A percentile compares a stretch with the other conserved stretches of the same genome.
Evolutionary conservation across 2,888 invertebrate species (phyloP).

Genomic region (Drosophila paramelanica): DNA sequence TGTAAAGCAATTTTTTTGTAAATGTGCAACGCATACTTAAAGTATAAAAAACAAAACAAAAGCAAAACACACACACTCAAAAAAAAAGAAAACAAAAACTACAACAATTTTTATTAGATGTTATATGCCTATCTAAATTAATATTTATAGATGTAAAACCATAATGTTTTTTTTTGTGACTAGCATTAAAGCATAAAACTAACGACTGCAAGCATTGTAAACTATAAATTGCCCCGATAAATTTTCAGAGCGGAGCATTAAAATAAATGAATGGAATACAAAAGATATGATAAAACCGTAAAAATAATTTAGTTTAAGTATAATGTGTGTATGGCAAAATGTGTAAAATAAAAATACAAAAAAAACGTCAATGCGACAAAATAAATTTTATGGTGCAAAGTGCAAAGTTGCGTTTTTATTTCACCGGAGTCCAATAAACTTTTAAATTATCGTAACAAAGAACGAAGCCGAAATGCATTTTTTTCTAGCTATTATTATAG

Average conservation of each 20-base stretch:
- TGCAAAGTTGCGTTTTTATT: slow-evolving; percentile 1
- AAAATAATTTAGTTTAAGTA: slow-evolving; percentile 44
- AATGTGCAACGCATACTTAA: slow-evolving; percentile 35
- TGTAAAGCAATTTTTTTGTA: slow-evolving; percentile 46
- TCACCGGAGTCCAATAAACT: not conserved
- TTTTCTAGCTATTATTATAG: no score
- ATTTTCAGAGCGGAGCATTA: slow-evolving; percentile 12
- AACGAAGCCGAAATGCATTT: no score
- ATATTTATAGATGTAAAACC: slow-evolving; percentile 11
- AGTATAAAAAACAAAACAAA: slow-evolving; percentile 32
- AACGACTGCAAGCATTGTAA: slow-evolving; percentile 69
- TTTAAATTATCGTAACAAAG: no score
- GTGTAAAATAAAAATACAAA: slow-evolving; percentile 17
- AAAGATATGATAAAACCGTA: slow-evolving; percentile 22
- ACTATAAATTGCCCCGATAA: slow-evolving; percentile 58
- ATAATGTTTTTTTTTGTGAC: slow-evolving; percentile 34
- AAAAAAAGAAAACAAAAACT: slow-evolving; percentile 11
- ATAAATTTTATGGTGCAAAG: slow-evolving; percentile 50
- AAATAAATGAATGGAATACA: slow-evolving; percentile 18
- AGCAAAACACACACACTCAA: slow-evolving; percentile 1
- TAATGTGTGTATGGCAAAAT: slow-evolving; percentile 35
- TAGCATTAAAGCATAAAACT: slow-evolving; percentile 52
- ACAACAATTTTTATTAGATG: slow-evolving; percentile 52
- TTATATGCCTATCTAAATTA: slow-evolving; percentile 25
- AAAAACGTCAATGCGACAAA: slow-evolving; percentile 31